A percentile compares a stretch with the other conserved stretches of the same genome.
Evolutionary conservation across 2,113 vertebrate genomes (phyloP).

Genomic region (Sinocyclocheilus grahami): DNA sequence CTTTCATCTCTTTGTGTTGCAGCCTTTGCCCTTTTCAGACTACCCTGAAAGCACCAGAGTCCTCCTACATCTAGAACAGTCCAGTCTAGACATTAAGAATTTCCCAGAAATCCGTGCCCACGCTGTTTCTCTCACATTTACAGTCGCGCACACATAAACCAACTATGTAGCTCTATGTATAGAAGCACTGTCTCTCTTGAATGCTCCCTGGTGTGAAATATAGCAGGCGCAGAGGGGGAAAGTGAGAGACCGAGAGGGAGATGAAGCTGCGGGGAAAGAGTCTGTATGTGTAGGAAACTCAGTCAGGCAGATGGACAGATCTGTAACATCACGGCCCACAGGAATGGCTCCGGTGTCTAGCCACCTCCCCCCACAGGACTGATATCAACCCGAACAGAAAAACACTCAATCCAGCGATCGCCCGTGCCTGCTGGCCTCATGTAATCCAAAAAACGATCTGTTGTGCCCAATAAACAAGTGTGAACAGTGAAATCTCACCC

Average conservation of each 20-base stretch:
- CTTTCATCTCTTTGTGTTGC: background rate
- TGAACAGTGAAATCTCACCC: background rate
- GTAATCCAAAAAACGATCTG: background rate
- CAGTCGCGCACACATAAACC: background rate
- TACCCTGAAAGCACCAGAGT: background rate
- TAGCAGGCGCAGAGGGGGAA: background rate
- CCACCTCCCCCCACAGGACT: background rate
- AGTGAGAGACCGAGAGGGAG: background rate
- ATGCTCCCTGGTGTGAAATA: background rate
- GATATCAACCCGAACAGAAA: background rate
- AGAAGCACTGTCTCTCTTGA: background rate
- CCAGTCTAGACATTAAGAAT: slow-evolving; percentile 11
- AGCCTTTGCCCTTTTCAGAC: slow-evolving; percentile 1
- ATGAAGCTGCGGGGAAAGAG: background rate
- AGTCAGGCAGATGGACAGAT: slow-evolving; percentile 4
- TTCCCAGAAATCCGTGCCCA: background rate
- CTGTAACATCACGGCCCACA: background rate
- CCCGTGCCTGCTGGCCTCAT: background rate
- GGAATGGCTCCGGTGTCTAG: background rate
- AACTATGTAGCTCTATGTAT: slow-evolving; percentile 1
- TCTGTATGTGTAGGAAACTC: background rate
- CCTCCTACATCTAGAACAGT: background rate
- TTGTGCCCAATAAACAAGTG: slow-evolving; percentile 8
- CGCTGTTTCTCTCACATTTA: background rate
- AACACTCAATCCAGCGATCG: background rate